These are phyloP conservation scores for Odontocolon sp. DNA, from an alignment of 2,888 invertebrate species.

Conservation along the genomic window DNA sequence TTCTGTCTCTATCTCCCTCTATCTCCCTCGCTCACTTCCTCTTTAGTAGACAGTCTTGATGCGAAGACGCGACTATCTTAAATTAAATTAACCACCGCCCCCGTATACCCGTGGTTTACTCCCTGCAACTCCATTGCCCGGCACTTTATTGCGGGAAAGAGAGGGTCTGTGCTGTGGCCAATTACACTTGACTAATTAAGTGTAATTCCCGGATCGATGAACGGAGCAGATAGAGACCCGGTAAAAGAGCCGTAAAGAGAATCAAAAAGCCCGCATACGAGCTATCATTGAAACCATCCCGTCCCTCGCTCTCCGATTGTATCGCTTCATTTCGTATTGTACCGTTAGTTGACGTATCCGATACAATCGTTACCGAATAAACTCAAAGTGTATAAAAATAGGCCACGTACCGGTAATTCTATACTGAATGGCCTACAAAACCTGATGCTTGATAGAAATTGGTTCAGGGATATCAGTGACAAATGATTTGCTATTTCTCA, in stretches of 20 bases:
- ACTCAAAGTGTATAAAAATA: too few relatives aligned
- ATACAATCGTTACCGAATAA: too few relatives aligned
- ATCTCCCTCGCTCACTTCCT: constrained; percentile 17
- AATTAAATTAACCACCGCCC: constrained; percentile 51
- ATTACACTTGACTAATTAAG: constrained; percentile 41
- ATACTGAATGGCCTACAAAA: too few relatives aligned
- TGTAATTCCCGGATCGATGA: constrained; percentile 26
- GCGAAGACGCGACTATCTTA: constrained; percentile 34
- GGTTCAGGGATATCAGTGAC: too few relatives aligned
- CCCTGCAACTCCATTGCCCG: constrained; percentile 23
- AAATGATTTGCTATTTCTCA: too few relatives aligned
- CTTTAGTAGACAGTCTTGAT: constrained; percentile 34
- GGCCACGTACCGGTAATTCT: not conserved
- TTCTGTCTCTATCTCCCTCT: not conserved
- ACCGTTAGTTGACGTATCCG: too few relatives aligned
- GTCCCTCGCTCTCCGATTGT: too few relatives aligned
- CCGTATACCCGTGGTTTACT: constrained; percentile 3
- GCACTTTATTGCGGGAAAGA: constrained; percentile 27
- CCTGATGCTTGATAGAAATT: too few relatives aligned
- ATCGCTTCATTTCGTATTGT: too few relatives aligned
- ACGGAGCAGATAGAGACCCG: constrained; percentile 2
- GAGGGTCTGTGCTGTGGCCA: not conserved
- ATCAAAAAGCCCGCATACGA: constrained; percentile 31
- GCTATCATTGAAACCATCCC: too few relatives aligned
- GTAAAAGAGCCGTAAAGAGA: constrained; percentile 2